phyloP scores from a whole-genome alignment of 1,140 invertebrate species.

The Drosophila dunni region DNA sequence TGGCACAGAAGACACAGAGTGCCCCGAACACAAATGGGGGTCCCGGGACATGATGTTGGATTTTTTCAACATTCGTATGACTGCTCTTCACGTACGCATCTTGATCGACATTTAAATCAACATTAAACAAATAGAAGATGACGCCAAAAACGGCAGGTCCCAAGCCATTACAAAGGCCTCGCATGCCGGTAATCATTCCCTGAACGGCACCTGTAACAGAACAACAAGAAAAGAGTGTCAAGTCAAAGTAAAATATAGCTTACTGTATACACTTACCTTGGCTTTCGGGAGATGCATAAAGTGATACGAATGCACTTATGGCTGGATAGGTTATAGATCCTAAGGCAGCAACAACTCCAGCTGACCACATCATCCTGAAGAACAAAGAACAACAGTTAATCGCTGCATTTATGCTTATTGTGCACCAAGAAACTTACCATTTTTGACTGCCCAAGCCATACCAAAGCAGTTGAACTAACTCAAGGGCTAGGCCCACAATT shows the following conservation, averaged over 20 bases:
- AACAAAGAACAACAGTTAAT: neutral
- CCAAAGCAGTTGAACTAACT: conserved; percentile 98
- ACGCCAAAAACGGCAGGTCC: conserved; percentile 98
- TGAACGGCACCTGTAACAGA: conserved; percentile 92
- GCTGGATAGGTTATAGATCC: conserved; percentile 99
- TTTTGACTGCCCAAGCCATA: conserved; percentile 93
- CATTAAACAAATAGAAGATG: conserved; percentile 99
- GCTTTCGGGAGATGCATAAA: conserved; percentile 97
- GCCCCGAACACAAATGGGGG: conserved; percentile 99
- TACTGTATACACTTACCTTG: conserved; percentile 88
- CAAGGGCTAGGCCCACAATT: conserved; percentile 97
- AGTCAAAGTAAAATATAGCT: neutral
- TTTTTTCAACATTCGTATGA: conserved; percentile 66
- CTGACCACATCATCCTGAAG: conserved; percentile 99
- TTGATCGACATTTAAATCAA: conserved; percentile 94
- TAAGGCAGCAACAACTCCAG: conserved; percentile 97
- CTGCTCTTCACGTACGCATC: conserved; percentile 69
- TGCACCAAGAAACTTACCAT: conserved; percentile 71
- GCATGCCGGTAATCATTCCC: conserved; percentile 98
- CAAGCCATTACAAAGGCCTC: conserved; percentile 96
- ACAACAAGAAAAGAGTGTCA: neutral
- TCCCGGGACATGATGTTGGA: conserved; percentile 94
- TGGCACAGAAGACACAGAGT: conserved; percentile 96
- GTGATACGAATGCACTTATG: conserved; percentile 99
- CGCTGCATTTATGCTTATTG: neutral